Percentiles rank a stretch among this genome's conserved stretches.
These are phyloP conservation scores for Cephus pygmeus DNA, from an alignment of 2,888 invertebrate genomes.

Conservation along the genomic window DNA sequence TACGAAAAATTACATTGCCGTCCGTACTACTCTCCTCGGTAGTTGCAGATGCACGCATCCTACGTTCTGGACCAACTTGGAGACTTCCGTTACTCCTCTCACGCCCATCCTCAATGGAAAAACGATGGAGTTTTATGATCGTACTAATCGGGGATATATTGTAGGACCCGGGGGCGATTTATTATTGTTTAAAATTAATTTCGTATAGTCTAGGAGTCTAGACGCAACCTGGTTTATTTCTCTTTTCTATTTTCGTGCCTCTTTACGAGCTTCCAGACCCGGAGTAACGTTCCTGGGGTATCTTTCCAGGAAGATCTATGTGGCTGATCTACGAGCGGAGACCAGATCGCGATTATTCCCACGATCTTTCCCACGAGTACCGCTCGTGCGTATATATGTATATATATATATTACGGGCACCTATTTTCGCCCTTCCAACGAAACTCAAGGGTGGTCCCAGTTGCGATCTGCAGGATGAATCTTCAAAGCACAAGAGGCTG, in stretches of 20 bases:
- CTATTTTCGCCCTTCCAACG: background rate
- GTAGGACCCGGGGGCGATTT: background rate
- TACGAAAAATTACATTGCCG: background rate
- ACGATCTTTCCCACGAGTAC: background rate
- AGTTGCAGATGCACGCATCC: background rate
- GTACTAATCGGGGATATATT: background rate
- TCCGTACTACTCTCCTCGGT: background rate
- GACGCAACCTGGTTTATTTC: background rate
- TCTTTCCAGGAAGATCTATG: background rate
- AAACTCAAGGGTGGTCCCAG: background rate
- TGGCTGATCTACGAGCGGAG: background rate
- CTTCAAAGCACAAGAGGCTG: background rate
- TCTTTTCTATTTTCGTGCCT: background rate
- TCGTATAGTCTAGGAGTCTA: background rate
- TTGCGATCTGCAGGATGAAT: background rate
- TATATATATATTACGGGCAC: background rate
- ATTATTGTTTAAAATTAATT: constrained; percentile 1
- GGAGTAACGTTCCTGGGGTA: background rate
- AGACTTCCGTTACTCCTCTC: background rate
- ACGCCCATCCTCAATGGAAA: background rate
- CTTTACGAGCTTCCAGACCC: background rate
- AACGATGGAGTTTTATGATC: background rate
- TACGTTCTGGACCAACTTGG: background rate
- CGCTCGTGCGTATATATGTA: background rate
- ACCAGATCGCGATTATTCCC: background rate